Percentiles rank a stretch among this genome's conserved stretches.
These are phyloP conservation scores for Zeus faber DNA, from an alignment of 2,113 vertebrate species.

Conservation along the genomic window DNA sequence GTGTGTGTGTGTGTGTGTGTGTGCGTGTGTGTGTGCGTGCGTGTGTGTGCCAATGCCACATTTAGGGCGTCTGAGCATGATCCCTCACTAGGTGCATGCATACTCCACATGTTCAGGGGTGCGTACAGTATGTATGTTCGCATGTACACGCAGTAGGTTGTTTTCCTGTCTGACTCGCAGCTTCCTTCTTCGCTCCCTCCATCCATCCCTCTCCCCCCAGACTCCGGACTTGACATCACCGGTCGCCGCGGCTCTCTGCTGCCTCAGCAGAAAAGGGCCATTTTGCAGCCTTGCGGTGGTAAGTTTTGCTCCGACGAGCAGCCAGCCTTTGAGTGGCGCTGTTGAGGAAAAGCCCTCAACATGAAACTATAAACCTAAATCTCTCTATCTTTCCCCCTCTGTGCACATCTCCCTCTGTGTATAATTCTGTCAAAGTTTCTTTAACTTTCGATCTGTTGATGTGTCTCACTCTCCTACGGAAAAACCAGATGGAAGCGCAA, in stretches of 20 bases:
- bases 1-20: not conserved
- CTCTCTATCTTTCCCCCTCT: too few species aligned
- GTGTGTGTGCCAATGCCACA: conserved; percentile 12
- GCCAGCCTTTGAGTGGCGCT: too few species aligned
- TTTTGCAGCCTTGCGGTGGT: conserved; percentile 46
- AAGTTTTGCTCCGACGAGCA: too few species aligned
- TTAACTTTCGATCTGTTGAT: too few species aligned
- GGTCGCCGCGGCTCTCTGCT: conserved; percentile 31
- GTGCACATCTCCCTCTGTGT: too few species aligned
- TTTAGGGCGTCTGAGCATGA: conserved; percentile 20
- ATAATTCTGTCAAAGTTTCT: too few species aligned
- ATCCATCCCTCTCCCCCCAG: conserved; percentile 12
- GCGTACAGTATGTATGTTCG: not conserved
- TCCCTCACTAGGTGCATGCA: too few species aligned
- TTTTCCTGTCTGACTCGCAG: conserved; percentile 10
- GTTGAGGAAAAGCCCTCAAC: too few species aligned
- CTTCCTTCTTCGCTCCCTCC: conserved; percentile 10
- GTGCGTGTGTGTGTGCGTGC: conserved; percentile 18
- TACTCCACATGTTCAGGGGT: too few species aligned
- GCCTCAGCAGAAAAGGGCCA: conserved; percentile 43
- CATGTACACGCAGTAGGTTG: not conserved
- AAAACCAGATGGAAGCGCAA: too few species aligned
- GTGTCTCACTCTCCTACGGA: too few species aligned
- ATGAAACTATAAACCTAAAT: too few species aligned
- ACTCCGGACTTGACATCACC: conserved; percentile 41